Evolutionary conservation across 1,140 invertebrate genomes (phyloP), one percentile per base, ranked within the genome.

Genomic region (Zophobas morio): DNA sequence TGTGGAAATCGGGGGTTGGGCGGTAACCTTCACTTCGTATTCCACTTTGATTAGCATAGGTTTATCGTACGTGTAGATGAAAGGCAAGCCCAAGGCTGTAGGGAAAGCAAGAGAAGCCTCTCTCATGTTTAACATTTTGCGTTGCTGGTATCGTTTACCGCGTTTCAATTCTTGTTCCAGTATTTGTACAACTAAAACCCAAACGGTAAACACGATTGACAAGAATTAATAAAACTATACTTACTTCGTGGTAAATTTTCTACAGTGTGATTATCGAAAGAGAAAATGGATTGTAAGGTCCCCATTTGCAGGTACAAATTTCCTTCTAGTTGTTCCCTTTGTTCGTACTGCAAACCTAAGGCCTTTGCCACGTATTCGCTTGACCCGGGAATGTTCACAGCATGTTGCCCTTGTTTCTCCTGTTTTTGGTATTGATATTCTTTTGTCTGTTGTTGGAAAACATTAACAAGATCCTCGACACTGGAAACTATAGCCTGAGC

Each of bases 51-150:
- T 4, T 1, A 92, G 70, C 0, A 86, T 85, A 0, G 92, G 92
- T 36, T 83, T 82, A 71, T 89, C 88, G 51, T 91, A 88, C n/a
- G 87, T 89, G 84, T 88, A 92, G 53, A 90, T 83, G 80, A 92
- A 92, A 32, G 92, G 92, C 70, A 93, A 86, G 83, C 93, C 93
- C 75, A 88, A 90, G 77, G 89, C 90, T 6, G 90, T 88, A 1
- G 93, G 92, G 87, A 93, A 91, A 83, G 89, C 89, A 1, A 93
- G 81, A 0, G 88, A 87, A 0, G 90, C 80, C 51, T 89, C 86
- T 53, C 88, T 87, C 6, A 86, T 83, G 71, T 88, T 89, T 4
- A 86, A 80, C 0, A 92, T 79, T 80, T 90, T 91, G 35, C 88
- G 91, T 83, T 89, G 88, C 80, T 90, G 88, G 70, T 88, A 85